Evolutionary conservation across 2,888 invertebrate genomes (phyloP).

Genomic region (Phytoseiulus persimilis): DNA sequence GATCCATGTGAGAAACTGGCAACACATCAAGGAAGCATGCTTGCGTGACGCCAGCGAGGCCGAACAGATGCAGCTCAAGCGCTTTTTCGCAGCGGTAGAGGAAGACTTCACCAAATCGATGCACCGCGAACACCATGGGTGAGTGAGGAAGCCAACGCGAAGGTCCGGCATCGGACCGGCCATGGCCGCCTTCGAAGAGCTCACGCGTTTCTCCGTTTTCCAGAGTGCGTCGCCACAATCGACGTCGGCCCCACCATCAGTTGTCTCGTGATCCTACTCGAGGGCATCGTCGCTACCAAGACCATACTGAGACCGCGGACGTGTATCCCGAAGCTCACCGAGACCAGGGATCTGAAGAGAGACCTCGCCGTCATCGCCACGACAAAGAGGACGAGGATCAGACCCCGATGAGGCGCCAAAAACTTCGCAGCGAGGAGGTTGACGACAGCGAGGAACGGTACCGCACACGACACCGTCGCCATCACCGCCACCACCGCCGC

Average conservation of each 20-base stretch:
- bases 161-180: not conserved
- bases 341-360: not conserved
- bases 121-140: not conserved
- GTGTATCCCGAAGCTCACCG: no score
- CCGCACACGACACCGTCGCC: not conserved
- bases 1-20: constrained; percentile 8
- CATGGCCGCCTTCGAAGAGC: not conserved
- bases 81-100: not conserved
- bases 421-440: not conserved
- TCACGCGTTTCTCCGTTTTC: not conserved
- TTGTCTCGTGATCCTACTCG: no score
- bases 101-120: not conserved
- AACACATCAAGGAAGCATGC: not conserved
- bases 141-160: not conserved
- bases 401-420: not conserved
- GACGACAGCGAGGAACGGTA: not conserved
- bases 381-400: not conserved
- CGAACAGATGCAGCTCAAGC: constrained; percentile 23
- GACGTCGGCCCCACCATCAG: not conserved
- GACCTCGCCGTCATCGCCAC: not conserved
- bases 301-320: not conserved
- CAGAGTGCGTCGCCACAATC: not conserved
- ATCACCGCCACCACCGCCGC: not conserved
- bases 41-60: not conserved
- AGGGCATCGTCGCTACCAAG: no score